Conservation (phyloP, 2,888 invertebrate species). For the Polydrusus cervinus region DNA sequence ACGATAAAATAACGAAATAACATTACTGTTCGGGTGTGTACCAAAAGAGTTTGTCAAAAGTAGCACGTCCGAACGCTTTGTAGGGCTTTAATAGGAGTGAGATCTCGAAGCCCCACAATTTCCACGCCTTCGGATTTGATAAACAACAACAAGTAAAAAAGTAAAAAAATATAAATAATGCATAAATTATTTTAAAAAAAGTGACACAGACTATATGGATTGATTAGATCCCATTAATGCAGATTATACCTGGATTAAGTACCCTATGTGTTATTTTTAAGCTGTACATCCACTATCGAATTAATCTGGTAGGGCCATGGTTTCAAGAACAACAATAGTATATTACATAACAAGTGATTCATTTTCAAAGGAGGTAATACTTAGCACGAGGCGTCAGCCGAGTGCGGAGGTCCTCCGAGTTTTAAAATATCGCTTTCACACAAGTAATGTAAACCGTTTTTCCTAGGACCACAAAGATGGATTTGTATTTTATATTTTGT, state of each 20-base stretch:
- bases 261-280: constrained; percentile 16
- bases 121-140: constrained; percentile 56
- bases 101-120: constrained; percentile 68
- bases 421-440: no score
- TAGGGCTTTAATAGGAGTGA: constrained; percentile 62
- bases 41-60: constrained; percentile 57
- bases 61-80: constrained; percentile 35
- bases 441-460: no score
- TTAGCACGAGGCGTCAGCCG: no score
- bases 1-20: constrained; percentile 65
- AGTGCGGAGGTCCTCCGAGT: no score
- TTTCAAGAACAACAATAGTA: background rate
- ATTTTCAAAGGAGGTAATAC: no score
- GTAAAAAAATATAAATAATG: constrained; percentile 68
- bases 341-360: no score
- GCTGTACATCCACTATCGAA: background rate
- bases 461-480: no score
- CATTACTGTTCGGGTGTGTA: constrained; percentile 66
- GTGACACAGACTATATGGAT: constrained; percentile 45
- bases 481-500: no score
- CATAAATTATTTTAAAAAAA: constrained; percentile 65
- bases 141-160: constrained; percentile 65
- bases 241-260: constrained; percentile 44
- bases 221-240: constrained; percentile 47
- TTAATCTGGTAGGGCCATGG: background rate